Evolutionary conservation across 1,140 invertebrate genomes (phyloP).

Genomic region (Lethrus apterus): DNA sequence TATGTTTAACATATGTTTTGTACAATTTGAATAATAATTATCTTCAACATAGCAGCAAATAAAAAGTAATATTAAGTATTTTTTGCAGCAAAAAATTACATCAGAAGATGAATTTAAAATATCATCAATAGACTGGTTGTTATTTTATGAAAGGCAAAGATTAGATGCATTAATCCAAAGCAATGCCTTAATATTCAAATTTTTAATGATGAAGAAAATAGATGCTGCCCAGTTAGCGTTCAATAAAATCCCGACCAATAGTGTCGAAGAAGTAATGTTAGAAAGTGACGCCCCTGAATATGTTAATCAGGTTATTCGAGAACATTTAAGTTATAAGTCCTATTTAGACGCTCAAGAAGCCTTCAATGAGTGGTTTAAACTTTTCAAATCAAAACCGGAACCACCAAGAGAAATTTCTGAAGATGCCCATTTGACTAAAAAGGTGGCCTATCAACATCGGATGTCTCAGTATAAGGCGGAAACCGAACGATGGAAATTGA

Average conservation of each 20-base stretch:
- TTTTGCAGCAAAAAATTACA: slow-evolving; percentile 42
- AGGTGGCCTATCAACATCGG: slow-evolving; percentile 78
- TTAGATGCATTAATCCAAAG: slow-evolving; percentile 75
- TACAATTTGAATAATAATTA: background rate
- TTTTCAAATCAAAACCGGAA: slow-evolving; percentile 70
- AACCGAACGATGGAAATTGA: slow-evolving; percentile 64
- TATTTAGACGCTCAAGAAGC: slow-evolving; percentile 79
- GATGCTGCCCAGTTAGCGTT: slow-evolving; percentile 63
- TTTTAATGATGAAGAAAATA: slow-evolving; percentile 59
- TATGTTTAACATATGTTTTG: background rate
- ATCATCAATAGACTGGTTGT: slow-evolving; percentile 80
- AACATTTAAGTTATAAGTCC: slow-evolving; percentile 69
- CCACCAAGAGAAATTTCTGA: slow-evolving; percentile 49
- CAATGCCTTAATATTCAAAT: slow-evolving; percentile 82
- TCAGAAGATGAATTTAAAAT: slow-evolving; percentile 67
- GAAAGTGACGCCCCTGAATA: slow-evolving; percentile 47
- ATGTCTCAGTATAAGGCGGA: slow-evolving; percentile 69
- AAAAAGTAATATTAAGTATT: slow-evolving; percentile 20
- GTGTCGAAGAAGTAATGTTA: slow-evolving; percentile 52
- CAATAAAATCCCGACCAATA: slow-evolving; percentile 58
- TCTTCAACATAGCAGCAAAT: background rate
- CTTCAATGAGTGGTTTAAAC: slow-evolving; percentile 82
- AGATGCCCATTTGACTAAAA: slow-evolving; percentile 74
- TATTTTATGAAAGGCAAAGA: slow-evolving; percentile 69
- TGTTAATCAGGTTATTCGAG: slow-evolving; percentile 56